Conservation (phyloP, 1,140 invertebrate genomes). For the Drepana arcuata region DNA sequence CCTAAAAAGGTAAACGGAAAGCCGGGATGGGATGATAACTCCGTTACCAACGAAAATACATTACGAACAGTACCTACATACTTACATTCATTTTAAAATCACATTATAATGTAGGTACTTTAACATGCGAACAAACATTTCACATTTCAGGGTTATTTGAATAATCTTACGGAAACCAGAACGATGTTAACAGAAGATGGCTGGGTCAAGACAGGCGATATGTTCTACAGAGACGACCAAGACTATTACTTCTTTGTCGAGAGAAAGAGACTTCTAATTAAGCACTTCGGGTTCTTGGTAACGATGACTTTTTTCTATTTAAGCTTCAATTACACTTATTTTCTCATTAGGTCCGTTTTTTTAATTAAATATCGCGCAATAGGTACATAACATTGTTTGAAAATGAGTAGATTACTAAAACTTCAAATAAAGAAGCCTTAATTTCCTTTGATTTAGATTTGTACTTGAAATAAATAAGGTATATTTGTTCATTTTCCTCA, state of each 20-base stretch:
- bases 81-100: too few species aligned
- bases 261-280: conserved; percentile 26
- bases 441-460: too few species aligned
- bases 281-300: conserved; percentile 22
- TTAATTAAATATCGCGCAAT: background rate
- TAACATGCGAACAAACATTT: too few species aligned
- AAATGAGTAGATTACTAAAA: too few species aligned
- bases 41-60: conserved; percentile 5
- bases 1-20: conserved; percentile 6
- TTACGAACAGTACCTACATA: too few species aligned
- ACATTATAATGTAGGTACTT: too few species aligned
- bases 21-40: conserved; percentile 4
- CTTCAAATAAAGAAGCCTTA: too few species aligned
- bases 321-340: background rate
- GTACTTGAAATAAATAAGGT: too few species aligned
- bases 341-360: background rate
- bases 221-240: conserved; percentile 76
- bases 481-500: too few species aligned
- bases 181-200: conserved; percentile 75
- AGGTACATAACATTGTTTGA: background rate
- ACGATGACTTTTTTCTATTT: conserved; percentile 1
- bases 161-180: conserved; percentile 72
- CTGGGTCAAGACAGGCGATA: conserved; percentile 81
- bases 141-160: conserved; percentile 71
- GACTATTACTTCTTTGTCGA: conserved; percentile 76